phyloP scores from a whole-genome alignment of 1,140 invertebrate genomes.

The Halictus rubicundus region DNA sequence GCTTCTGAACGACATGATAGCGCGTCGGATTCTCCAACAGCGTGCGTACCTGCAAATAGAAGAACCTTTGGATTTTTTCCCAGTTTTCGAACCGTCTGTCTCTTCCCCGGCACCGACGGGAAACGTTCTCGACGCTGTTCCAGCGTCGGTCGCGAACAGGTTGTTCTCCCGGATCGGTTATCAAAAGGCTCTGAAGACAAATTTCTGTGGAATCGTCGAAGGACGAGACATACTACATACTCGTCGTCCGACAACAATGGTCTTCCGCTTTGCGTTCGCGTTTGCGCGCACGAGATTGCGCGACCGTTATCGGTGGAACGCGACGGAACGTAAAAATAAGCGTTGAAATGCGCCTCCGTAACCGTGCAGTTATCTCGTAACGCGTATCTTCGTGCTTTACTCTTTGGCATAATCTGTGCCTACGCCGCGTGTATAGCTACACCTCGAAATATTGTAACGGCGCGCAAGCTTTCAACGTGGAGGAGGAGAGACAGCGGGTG shows the following conservation, averaged over 20 bases:
- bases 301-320: too few relatives aligned
- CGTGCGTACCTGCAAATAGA: conserved; percentile 86
- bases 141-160: too few relatives aligned
- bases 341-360: too few relatives aligned
- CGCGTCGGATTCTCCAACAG: conserved; percentile 93
- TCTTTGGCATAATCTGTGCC: background rate
- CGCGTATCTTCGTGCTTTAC: background rate
- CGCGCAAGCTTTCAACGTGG: background rate
- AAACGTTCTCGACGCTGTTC: too few relatives aligned
- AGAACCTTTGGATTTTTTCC: background rate
- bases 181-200: too few relatives aligned
- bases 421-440: background rate
- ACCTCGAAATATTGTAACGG: background rate
- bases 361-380: background rate
- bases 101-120: background rate
- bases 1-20: conserved; percentile 95
- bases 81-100: background rate
- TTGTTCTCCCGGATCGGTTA: background rate
- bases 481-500: background rate
- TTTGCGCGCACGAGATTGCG: too few relatives aligned
- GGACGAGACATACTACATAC: too few relatives aligned
- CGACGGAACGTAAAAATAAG: too few relatives aligned
- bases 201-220: too few relatives aligned
- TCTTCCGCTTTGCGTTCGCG: too few relatives aligned
- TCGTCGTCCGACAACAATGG: too few relatives aligned